Conservation (phyloP, 2,888 invertebrate genomes). For the Pollenia griseotomentosa region DNA sequence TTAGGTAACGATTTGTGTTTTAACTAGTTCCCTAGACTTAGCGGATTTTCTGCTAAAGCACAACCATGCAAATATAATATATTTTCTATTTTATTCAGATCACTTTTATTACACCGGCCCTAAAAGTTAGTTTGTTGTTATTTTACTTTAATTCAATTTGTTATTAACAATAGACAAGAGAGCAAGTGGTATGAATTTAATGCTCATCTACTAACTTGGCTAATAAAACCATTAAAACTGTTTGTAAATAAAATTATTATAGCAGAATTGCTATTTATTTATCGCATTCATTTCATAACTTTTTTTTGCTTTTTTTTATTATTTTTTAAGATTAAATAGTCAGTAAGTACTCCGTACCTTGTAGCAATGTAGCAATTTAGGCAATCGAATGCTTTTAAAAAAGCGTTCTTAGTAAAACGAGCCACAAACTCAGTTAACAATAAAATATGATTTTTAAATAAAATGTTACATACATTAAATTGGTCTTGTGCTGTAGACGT, state of each 20-base stretch:
- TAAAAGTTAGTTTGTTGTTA: no score
- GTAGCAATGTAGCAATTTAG: not conserved
- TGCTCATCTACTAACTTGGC: slow-evolving; percentile 40
- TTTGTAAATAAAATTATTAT: slow-evolving; percentile 43
- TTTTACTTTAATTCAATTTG: no score
- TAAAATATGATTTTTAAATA: not conserved
- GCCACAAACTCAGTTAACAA: not conserved
- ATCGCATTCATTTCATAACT: slow-evolving; percentile 19
- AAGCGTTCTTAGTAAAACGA: not conserved
- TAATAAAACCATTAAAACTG: slow-evolving; percentile 53
- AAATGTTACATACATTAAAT: slow-evolving; percentile 4
- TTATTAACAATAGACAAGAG: no score
- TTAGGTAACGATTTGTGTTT: no score
- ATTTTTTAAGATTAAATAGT: slow-evolving; percentile 32
- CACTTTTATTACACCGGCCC: no score
- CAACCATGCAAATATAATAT: no score
- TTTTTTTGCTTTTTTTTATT: slow-evolving; percentile 2
- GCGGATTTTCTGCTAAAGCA: no score
- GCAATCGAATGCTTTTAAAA: not conserved
- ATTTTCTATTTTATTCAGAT: no score
- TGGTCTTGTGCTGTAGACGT: slow-evolving; percentile 19
- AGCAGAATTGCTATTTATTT: slow-evolving; percentile 12
- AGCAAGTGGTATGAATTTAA: slow-evolving; percentile 14
- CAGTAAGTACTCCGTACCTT: not conserved
- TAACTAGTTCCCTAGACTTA: no score